Evolutionary conservation across 2,888 invertebrate species (phyloP), one percentile per base, ranked within the genome.

Genomic region (Amphipoea oculea): DNA sequence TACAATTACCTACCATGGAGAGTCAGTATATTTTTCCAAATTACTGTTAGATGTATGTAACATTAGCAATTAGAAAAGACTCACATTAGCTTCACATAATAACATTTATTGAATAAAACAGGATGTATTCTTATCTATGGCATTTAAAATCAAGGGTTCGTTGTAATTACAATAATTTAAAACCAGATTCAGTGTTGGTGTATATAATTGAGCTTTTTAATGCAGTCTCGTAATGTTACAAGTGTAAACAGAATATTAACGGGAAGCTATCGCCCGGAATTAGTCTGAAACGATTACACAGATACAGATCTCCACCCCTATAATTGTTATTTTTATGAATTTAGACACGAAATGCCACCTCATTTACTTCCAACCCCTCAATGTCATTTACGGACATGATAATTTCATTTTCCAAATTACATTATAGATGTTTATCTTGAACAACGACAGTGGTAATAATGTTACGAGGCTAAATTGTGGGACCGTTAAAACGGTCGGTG

Each of bases 341-440:
- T 93, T 92, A 90, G 91, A 93, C 93, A 94, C 92, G 94, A 92
- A 92, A 91, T 90, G 89, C 91, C 90, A 92, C 93, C 91, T 91
- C 91, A 92, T 94, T 94, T 94, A 94, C 92, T 92, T 91, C 88
- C 87, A 85, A 88, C 89, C 91, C 90, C 89, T 90, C 88, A 88
- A 89, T 92, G 92, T 92, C 92, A 93, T 92, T 92, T 91, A 91
- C 90, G 88, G 90, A 93, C 93, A 94, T 93, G 93, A 94, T 94
- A 94, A 93, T 94, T 94, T 94, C 92, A 94, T 95, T 95, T 94
- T 92, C 92, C 89, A 92, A 94, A 94, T 94, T 94, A 94, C 93
- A 91, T 92, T 92, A 90, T 82, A 90, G 94, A 94, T 94, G 87
- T 86, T 90, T 92, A 94, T 94, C 93, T 81, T 87, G 81, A 86